A percentile compares a stretch with the other conserved stretches of the same genome.
Conservation (phyloP, 2,113 vertebrate genomes). For the Corythaixoides concolor region DNA sequence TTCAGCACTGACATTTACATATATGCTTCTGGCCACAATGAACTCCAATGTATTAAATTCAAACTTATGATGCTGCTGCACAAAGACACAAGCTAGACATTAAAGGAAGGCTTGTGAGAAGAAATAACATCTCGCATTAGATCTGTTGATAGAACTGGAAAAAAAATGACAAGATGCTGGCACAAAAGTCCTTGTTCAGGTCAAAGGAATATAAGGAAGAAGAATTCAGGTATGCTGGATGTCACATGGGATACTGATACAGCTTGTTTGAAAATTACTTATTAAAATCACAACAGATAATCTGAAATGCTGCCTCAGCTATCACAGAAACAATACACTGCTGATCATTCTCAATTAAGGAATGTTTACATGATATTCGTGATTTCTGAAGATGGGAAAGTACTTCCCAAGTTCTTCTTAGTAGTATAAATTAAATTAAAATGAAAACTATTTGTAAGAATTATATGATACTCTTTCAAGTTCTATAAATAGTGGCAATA, state of each 20-base stretch:
- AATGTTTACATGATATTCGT: neutral
- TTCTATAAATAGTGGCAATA: neutral
- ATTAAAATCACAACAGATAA: neutral
- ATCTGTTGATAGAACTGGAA: neutral
- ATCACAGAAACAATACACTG: neutral
- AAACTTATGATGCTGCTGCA: neutral
- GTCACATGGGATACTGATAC: too few relatives aligned
- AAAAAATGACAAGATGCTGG: neutral
- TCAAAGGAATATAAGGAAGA: neutral
- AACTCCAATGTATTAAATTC: neutral
- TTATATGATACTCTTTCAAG: rapidly evolving
- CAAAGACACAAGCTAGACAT: neutral
- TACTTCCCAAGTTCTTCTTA: neutral
- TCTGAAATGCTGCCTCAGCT: neutral
- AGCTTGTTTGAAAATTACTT: neutral
- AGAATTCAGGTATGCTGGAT: neutral
- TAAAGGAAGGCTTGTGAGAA: neutral
- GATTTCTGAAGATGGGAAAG: neutral
- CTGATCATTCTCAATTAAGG: neutral
- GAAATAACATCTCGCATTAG: neutral
- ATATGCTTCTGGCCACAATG: neutral
- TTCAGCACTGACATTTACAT: neutral
- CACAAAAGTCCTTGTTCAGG: neutral
- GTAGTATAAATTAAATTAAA: neutral
- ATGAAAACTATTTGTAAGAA: neutral